phyloP scores from a whole-genome alignment of 2,113 vertebrate genomes.

The Plecotus auritus region DNA sequence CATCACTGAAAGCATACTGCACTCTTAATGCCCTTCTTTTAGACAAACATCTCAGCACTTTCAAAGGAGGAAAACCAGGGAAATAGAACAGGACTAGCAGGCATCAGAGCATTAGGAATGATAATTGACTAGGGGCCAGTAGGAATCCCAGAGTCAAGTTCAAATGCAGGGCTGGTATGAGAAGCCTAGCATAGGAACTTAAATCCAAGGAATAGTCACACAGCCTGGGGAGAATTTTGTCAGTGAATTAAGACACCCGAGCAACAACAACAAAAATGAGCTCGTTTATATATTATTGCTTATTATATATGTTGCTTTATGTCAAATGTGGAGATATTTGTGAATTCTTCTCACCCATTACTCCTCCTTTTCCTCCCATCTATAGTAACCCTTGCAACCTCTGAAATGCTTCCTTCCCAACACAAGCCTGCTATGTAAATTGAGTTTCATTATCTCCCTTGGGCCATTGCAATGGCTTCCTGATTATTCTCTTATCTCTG shows the following conservation, averaged over 20 bases:
- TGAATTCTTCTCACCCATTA: fast-evolving
- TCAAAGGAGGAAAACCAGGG: background rate
- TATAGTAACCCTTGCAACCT: background rate
- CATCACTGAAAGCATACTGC: background rate
- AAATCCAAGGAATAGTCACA: background rate
- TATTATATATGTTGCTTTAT: background rate
- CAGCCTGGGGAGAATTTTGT: background rate
- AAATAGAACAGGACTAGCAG: background rate
- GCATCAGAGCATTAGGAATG: background rate
- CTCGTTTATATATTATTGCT: background rate
- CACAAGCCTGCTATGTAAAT: background rate
- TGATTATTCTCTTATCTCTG: background rate
- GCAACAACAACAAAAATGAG: background rate
- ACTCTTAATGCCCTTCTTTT: background rate
- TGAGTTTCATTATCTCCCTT: background rate
- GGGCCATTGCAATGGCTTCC: background rate
- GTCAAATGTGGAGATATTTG: background rate
- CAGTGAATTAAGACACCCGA: background rate
- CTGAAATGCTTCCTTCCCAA: background rate
- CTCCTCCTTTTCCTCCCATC: background rate
- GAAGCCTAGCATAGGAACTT: background rate
- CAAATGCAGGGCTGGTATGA: background rate
- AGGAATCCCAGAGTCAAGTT: background rate
- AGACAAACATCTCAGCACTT: background rate
- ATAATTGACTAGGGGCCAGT: background rate